Percentiles rank a stretch among this genome's conserved stretches.
phyloP scores from a whole-genome alignment of 2,113 vertebrate genomes.

The Syngnathus scovelli region DNA sequence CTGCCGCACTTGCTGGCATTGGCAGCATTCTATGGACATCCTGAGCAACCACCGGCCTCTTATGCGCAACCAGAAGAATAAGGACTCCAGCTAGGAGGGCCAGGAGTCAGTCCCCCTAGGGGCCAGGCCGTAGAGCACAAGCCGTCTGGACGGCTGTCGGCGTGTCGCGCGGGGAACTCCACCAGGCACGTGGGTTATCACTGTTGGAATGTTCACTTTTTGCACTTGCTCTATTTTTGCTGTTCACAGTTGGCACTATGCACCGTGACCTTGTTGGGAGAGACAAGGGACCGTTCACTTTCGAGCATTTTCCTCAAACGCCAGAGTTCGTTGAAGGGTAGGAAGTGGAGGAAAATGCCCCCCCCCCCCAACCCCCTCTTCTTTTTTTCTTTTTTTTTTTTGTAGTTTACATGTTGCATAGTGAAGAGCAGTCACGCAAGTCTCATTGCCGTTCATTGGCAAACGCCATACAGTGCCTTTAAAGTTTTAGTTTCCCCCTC shows the following conservation, averaged over 20 bases:
- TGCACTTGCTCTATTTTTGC: constrained; percentile 97
- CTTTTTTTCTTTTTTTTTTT: constrained; percentile 64
- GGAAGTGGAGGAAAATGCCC: constrained; percentile 72
- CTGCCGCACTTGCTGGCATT: constrained; percentile 97
- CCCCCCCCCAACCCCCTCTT: constrained; percentile 53
- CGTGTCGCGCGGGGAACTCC: constrained; percentile 63
- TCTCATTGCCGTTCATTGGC: constrained; percentile 87
- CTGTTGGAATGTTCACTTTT: constrained; percentile 87
- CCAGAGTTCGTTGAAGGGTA: constrained; percentile 73
- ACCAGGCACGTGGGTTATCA: constrained; percentile 74
- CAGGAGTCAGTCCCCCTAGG: constrained; percentile 36
- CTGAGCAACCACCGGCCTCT: constrained; percentile 93
- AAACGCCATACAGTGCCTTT: constrained; percentile 99
- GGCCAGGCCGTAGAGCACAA: constrained; percentile 47
- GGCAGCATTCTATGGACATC: constrained; percentile 94
- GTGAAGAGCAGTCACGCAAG: constrained; percentile 79
- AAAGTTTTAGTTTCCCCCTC: constrained; percentile 72
- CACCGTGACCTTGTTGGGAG: constrained; percentile 83
- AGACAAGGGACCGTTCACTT: constrained; percentile 60
- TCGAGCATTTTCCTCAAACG: constrained; percentile 84
- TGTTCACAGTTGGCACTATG: constrained; percentile 88
- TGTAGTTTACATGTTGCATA: constrained; percentile 86
- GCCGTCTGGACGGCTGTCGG: constrained; percentile 64
- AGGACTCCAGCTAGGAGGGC: constrained; percentile 82
- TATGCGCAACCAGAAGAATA: constrained; percentile 98